A percentile compares a stretch with the other conserved stretches of the same genome.
Conservation (phyloP, 2,113 vertebrate genomes). For the Xiphophorus maculatus region DNA sequence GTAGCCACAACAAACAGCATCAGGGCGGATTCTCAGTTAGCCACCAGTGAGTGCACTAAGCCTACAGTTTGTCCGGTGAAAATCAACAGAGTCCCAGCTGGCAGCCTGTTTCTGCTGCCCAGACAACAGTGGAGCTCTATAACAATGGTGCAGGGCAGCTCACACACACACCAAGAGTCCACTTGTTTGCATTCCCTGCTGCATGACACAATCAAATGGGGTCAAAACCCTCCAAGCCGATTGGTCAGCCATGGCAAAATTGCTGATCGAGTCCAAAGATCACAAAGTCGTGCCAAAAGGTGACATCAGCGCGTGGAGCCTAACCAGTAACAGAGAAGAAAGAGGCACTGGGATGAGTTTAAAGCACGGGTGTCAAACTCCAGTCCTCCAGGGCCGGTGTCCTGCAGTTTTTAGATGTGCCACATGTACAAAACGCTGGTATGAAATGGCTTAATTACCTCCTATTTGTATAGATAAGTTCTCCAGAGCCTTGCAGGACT, state of each 20-base stretch:
- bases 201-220: conserved; percentile 72
- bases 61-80: conserved; percentile 52
- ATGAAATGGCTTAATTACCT: too few species aligned
- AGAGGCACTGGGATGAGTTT: conserved; percentile 47
- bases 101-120: conserved; percentile 65
- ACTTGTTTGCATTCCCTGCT: conserved; percentile 73
- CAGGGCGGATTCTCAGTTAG: conserved; percentile 26
- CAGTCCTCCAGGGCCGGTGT: too few species aligned
- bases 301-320: conserved; percentile 75
- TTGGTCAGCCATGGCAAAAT: conserved; percentile 56
- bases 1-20: conserved; percentile 33
- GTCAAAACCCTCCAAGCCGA: conserved; percentile 43
- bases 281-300: conserved; percentile 72
- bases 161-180: conserved; percentile 23
- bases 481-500: too few species aligned
- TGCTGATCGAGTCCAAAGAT: conserved; percentile 78
- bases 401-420: too few species aligned
- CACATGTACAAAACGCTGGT: too few species aligned
- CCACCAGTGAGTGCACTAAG: conserved; percentile 39
- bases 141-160: conserved; percentile 54
- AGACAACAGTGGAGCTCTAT: conserved; percentile 59
- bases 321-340: conserved; percentile 62
- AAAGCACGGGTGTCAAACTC: conserved; percentile 40
- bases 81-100: conserved; percentile 75
- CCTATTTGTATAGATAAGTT: too few species aligned